Percentiles rank a stretch among this genome's conserved stretches.
Conservation (phyloP, 2,888 invertebrate genomes). For the Dicycla oo region DNA sequence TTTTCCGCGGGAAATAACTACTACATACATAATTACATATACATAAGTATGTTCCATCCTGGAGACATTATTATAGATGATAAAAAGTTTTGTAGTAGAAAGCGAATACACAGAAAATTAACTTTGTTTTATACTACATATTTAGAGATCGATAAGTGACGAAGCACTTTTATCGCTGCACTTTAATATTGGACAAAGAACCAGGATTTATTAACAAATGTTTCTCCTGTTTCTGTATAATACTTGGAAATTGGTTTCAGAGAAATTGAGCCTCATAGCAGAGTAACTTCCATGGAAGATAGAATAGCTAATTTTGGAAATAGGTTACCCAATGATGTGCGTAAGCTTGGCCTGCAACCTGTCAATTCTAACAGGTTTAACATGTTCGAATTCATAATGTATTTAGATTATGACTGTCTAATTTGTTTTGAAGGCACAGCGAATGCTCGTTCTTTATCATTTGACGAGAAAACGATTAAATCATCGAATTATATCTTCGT, state of each 20-base stretch:
- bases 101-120: not conserved
- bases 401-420: conserved; percentile 29
- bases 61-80: too few species aligned
- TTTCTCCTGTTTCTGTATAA: not conserved
- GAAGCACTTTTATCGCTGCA: not conserved
- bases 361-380: conserved; percentile 38
- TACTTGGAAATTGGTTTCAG: not conserved
- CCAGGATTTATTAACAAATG: not conserved
- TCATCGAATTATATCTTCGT: not conserved
- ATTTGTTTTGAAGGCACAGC: conserved; percentile 5
- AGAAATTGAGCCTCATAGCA: not conserved
- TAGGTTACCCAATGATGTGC: conserved; percentile 36
- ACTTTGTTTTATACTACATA: not conserved
- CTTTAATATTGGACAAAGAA: too few species aligned
- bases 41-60: too few species aligned
- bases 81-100: too few species aligned
- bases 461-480: conserved; percentile 18
- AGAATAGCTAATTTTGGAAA: conserved; percentile 32
- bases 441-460: conserved; percentile 14
- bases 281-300: not conserved
- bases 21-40: too few species aligned
- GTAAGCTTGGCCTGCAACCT: conserved; percentile 30
- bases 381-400: conserved; percentile 28
- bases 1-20: too few species aligned
- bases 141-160: not conserved